Percentiles rank a stretch among this genome's conserved stretches.
phyloP scores from a whole-genome alignment of 2,888 invertebrate genomes.

The Lycocerus yunnanus region DNA sequence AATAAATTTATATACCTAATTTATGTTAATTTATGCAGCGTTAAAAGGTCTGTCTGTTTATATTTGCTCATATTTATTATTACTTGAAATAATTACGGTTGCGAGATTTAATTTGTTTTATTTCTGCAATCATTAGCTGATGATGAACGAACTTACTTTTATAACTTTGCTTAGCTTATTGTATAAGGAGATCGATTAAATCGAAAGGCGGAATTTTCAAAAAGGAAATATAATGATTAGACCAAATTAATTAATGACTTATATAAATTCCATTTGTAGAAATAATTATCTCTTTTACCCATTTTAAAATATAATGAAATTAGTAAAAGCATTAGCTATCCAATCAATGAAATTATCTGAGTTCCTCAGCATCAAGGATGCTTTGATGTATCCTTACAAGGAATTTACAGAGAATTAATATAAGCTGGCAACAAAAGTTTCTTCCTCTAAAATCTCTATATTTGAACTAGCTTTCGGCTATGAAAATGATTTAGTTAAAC shows the following conservation, averaged over 20 bases:
- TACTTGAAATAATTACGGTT: conserved; percentile 9
- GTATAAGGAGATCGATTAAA: not conserved
- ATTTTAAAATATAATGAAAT: not conserved
- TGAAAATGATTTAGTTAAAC: not conserved
- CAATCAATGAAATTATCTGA: not conserved
- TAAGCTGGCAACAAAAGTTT: not conserved
- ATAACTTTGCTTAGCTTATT: not conserved
- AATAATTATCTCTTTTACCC: not conserved
- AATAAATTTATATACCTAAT: conserved; percentile 10
- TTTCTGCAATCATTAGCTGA: conserved; percentile 33
- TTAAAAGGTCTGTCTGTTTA: conserved; percentile 33
- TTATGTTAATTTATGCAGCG: conserved; percentile 35
- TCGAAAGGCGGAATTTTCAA: not conserved
- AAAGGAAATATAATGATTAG: not conserved
- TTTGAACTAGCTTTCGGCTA: not conserved
- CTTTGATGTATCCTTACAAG: not conserved
- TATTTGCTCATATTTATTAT: conserved; percentile 21
- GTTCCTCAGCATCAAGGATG: no score
- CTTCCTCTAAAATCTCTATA: not conserved
- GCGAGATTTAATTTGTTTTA: conserved; percentile 8
- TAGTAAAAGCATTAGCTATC: not conserved
- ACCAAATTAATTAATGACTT: not conserved
- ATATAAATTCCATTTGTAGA: not conserved
- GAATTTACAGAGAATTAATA: no score
- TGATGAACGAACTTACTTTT: conserved; percentile 8